Base-by-base conservation (phyloP, 2,113 vertebrate genomes). In the Muscicapa adusta region DNA sequence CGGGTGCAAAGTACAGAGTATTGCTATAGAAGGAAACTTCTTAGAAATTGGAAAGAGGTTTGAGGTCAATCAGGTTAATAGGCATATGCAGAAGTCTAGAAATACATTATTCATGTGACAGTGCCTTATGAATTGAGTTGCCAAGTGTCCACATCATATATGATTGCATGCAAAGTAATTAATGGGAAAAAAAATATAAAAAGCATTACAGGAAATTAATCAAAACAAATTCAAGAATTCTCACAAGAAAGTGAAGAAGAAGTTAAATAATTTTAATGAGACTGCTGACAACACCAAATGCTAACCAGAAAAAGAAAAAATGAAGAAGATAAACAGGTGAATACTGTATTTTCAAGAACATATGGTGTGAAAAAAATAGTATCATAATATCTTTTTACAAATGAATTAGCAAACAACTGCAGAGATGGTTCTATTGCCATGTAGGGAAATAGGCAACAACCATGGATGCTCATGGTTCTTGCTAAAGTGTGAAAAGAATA, bases 41-140 rank as follows among this genome's bases (percentile, higher is more conserved):
- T 75, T 91, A 76, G 38, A 72, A 85, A 79, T 83, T 89, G 66
- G 87, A 88, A 96, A 92, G 54, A 33, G 12, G 10, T 19, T 79
- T 94, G 91, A 78, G 93, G 94, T 92, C 62, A 50, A 31, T 51
- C 71, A 70, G 81, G 94, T 96, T 95, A 94, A 94, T 47, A 92
- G 38, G 66, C 74, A 82, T 40, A 74, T 93, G 47, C 42, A 82
- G 33, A 94, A 88, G 38, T 76, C 77, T 91, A 85, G 67, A 88
- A 89, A 92, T 82, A 68, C 42, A 88, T 72, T 76, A 92, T 82
- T 73, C 88, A 88, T 56, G 33, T 84, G 71, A 42, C 17, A 68
- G 16, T 42, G 23, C 48, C 74, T 48, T 85, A 10, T 80, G 78
- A 94, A 83, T 24, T 62, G 57, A 88, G 51, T 81, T 78, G 12